Percentiles rank a stretch among this genome's conserved stretches.
Conservation (phyloP, 1,140 invertebrate genomes). For the Sitobion miscanthi region DNA sequence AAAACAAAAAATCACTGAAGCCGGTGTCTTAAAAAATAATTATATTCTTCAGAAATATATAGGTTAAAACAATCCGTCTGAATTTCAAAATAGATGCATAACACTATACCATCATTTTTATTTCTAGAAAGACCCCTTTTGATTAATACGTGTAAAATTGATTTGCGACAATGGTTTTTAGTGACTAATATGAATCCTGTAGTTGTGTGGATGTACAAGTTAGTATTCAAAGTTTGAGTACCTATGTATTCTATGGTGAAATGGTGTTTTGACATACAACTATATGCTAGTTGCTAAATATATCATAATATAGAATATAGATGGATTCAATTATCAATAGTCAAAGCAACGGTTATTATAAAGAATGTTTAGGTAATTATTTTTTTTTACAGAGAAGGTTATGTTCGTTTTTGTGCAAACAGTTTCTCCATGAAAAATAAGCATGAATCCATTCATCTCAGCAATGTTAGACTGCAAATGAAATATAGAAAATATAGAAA, state of each 20-base stretch:
- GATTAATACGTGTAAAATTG: slow-evolving; percentile 91
- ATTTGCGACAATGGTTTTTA: slow-evolving; percentile 92
- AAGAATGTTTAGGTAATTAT: neutral
- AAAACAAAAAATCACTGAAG: slow-evolving; percentile 72
- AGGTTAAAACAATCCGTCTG: slow-evolving; percentile 67
- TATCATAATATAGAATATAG: too few species aligned
- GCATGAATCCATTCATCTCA: slow-evolving; percentile 91
- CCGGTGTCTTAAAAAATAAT: slow-evolving; percentile 72
- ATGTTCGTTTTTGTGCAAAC: slow-evolving; percentile 91
- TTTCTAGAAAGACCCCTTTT: slow-evolving; percentile 78
- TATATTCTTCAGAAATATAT: slow-evolving; percentile 96
- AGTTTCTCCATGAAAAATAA: slow-evolving; percentile 86
- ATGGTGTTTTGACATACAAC: too few species aligned
- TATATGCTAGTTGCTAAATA: too few species aligned
- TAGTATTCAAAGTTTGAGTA: slow-evolving; percentile 59
- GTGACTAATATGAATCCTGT: slow-evolving; percentile 88
- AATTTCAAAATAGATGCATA: neutral
- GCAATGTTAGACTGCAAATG: slow-evolving; percentile 92
- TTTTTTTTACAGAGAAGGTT: slow-evolving; percentile 74
- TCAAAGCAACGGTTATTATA: too few species aligned
- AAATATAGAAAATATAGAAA: slow-evolving; percentile 86
- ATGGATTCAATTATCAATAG: too few species aligned
- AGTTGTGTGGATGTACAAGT: slow-evolving; percentile 93
- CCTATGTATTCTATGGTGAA: too few species aligned
- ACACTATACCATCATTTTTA: neutral